Evolutionary conservation across 2,113 vertebrate species (phyloP), one percentile per base, ranked within the genome.

Genomic region (Equus przewalskii): DNA sequence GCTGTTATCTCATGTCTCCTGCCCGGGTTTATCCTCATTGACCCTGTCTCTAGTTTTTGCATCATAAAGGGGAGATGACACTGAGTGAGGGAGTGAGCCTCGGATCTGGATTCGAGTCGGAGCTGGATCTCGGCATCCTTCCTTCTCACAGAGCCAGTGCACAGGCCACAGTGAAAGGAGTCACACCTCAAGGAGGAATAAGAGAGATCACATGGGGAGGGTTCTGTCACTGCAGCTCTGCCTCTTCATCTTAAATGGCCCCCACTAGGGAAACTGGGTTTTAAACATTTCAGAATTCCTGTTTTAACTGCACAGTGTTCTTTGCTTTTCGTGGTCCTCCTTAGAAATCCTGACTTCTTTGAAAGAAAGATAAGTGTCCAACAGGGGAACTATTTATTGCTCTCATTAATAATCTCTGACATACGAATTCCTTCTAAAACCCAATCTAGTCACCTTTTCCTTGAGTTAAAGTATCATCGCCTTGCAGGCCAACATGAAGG

Each of bases 321-420:
- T 65, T 84, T 84, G 67, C 79, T 89, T 92, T 87, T 36, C 7
- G 4, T 24, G 18, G 22, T 75, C 49, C 16, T 82, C 41, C 69
- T 92, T n/a, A 69, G 90, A 94, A 94, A 97, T 67, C 64, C n/a
- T 36, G 54, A 94, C 12, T 93, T 97, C 67, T 60, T 36, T 86
- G 60, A 46, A 84, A 95, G 33, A 70, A 96, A 78, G 51, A 0
- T 13, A 60, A n/a, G 36, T 41, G 49, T 95, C 41, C 22, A 49
- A 30, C 0, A 64, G 6, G 62, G 67, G 16, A 65, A 83, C 30
- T 21, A 41, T 22, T 70, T 75, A 62, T 36, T 82, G 44, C 28
- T 88, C 49, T 85, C 81, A 51, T 28, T 22, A 79, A 96, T 65
- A 90, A 80, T 36, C 2, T 76, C 46, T 51, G 72, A 70, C 22